phyloP scores from a whole-genome alignment of 2,888 invertebrate genomes.

The Aproaerema taeniolella region DNA sequence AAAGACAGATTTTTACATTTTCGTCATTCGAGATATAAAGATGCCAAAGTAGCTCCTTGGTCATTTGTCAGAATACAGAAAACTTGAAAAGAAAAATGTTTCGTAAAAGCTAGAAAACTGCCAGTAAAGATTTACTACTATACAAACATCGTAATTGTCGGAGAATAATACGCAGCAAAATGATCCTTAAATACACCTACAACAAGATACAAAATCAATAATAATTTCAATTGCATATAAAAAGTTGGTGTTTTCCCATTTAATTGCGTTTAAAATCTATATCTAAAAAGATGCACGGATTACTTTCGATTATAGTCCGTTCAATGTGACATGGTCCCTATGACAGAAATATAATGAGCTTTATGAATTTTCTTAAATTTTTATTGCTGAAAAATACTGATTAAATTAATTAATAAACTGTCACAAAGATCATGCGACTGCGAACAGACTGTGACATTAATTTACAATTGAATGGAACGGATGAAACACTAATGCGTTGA shows the following conservation, averaged over 20 bases:
- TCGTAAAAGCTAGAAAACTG: constrained; percentile 1
- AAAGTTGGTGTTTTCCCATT: constrained; percentile 37
- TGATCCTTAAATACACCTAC: constrained; percentile 11
- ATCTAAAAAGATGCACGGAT: constrained; percentile 45
- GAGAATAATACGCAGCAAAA: constrained; percentile 2
- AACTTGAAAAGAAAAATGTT: not conserved
- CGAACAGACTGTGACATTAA: constrained; percentile 21
- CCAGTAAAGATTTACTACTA: constrained; percentile 3
- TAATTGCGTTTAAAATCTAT: constrained; percentile 20
- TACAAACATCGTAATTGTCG: constrained; percentile 3
- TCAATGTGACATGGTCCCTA: constrained; percentile 5
- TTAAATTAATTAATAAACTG: not conserved
- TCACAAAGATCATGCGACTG: not conserved
- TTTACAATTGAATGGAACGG: constrained; percentile 60
- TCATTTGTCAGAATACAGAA: too few relatives aligned
- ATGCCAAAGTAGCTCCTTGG: too few relatives aligned
- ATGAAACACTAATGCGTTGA: constrained; percentile 50
- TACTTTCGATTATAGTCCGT: constrained; percentile 32
- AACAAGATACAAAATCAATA: constrained; percentile 27
- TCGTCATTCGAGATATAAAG: too few relatives aligned
- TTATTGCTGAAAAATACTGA: not conserved
- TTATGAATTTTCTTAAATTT: too few relatives aligned
- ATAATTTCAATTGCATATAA: constrained; percentile 31
- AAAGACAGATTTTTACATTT: constrained; percentile 1
- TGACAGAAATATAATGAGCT: too few relatives aligned